Evolutionary conservation across 2,113 vertebrate species (phyloP), one percentile per base, ranked within the genome.

Genomic region (Rhinopomastus cyanomelas): DNA sequence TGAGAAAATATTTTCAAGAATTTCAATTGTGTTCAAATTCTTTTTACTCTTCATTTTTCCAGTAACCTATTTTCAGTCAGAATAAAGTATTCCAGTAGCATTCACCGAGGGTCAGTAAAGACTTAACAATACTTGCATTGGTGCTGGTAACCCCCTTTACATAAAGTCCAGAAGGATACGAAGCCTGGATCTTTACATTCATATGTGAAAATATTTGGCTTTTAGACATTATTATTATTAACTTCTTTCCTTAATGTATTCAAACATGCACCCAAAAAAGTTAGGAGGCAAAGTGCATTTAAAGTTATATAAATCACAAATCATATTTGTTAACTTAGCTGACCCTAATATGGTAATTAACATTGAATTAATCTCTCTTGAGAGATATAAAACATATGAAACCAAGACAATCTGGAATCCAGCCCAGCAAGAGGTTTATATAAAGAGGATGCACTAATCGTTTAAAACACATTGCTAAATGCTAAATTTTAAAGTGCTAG

Each of bases 341-440:
- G 92, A 96, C 95, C 94, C 26, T 84, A 85, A 84, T 89, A 81
- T 77, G 59, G 39, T 95, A 97, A 97, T 96, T 97, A 96, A 88
- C 78, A 83, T 30, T 64, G 86, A 93, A 93, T 90, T 96, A 92
- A 95, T 94, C 51, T 87, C 87, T 81, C 48, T 62, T 30, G 52
- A 77, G 39, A 92, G 80, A 92, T 81, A 90, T 27, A 83, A 91
- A 95, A 86, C 92, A 92, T 90, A 94, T 65, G 83, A 95, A 95
- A 95, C 59, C 77, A 89, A 89, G 77, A 95, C 64, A 76, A 90
- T 42, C 74, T 96, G 94, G 96, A 96, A 91, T 36, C 21, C 10
- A 83, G 87, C 93, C 95, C 93, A 90, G 91, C 9, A 83, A 74
- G 91, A 86, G 30, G 23, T 72, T 95, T 97, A 95, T 85, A 79